Base-by-base conservation (phyloP, 1,140 invertebrate genomes). In the Zaprionus africanus region DNA sequence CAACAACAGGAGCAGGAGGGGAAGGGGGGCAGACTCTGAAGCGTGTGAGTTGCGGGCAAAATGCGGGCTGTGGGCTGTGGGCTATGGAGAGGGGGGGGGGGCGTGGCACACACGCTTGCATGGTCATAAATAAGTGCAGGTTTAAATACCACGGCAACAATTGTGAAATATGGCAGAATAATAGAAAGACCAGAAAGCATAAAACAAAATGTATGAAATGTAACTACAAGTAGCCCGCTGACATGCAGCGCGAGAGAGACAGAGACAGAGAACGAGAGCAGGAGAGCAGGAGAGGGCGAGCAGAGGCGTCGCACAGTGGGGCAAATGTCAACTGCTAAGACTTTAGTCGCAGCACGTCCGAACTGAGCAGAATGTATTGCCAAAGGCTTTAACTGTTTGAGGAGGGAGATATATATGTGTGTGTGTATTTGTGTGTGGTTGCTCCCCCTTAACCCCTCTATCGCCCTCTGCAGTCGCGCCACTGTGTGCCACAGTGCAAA, bases 121-220 rank as follows among this genome's bases (percentile, higher is more conserved):
- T 69, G 85, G 74, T 68, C 85, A 85, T 88, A 88, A 88, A 88
- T 88, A 90, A 88, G 84, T 88, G 85, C 85, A 84, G 85, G 84
- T 88, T 90, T 88, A 88, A 88, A 87, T 87, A 87, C 83, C 84
- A 83, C 83, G 83, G 84, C 84, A 88, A 81, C 84, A 87, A 87
- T 87, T 88, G 84, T 88, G 77, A 87, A 88, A 88, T 90, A 88
- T 85, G 85, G 85, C 85, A 85, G 85, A 88, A 88, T 88, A 88
- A 88, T 88, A 88, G 81, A 90, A 85, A 90, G 84, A 76, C 56
- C 84, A 74, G 76, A 69, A 73, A 80, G 64, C 75, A 80, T 72
- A 61, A 63, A 59, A 78, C 53, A 60, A 82, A 82, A 82, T 83
- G 76, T 76, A 76, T 76, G 60, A 76, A 77, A 77, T 77, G 69